Evolutionary conservation across 2,888 invertebrate genomes (phyloP).

Genomic region (Acrocera orbiculus): DNA sequence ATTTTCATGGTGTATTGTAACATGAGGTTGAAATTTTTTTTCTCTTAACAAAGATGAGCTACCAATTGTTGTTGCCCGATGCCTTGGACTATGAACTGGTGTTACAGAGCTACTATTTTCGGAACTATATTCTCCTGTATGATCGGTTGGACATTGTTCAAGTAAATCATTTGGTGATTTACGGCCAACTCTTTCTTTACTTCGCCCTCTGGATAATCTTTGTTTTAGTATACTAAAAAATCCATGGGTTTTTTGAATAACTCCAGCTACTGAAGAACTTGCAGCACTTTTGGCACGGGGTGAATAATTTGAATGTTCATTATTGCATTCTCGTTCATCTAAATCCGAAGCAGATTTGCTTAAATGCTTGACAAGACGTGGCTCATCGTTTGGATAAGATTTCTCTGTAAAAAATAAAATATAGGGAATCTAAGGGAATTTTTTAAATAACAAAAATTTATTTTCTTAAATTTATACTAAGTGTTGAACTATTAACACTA

Average conservation of each 20-base stretch:
- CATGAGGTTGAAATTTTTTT: no score
- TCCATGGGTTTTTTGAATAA: constrained; percentile 64
- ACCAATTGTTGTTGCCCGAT: constrained; percentile 40
- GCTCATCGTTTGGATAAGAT: constrained; percentile 11
- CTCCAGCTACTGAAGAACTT: constrained; percentile 46
- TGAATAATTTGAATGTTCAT: constrained; percentile 33
- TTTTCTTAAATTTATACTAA: no score
- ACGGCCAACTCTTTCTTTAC: constrained; percentile 44
- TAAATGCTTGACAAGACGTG: constrained; percentile 41
- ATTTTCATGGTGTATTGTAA: no score
- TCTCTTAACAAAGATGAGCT: constrained; percentile 31
- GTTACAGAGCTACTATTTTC: constrained; percentile 45
- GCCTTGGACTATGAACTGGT: constrained; percentile 60
- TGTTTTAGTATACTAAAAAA: constrained; percentile 68
- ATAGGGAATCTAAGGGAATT: not conserved
- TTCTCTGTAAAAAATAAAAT: constrained; percentile 7
- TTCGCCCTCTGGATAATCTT: constrained; percentile 58
- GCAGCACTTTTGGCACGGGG: constrained; percentile 32
- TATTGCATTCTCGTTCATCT: constrained; percentile 41
- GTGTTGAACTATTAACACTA: no score
- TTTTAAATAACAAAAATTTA: no score
- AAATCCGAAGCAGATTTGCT: constrained; percentile 71
- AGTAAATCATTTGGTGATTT: constrained; percentile 40
- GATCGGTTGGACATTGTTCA: constrained; percentile 47
- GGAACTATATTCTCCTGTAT: constrained; percentile 67